A percentile compares a stretch with the other conserved stretches of the same genome.
Conservation (phyloP, 2,113 vertebrate species). For the Zosterops japonicus region DNA sequence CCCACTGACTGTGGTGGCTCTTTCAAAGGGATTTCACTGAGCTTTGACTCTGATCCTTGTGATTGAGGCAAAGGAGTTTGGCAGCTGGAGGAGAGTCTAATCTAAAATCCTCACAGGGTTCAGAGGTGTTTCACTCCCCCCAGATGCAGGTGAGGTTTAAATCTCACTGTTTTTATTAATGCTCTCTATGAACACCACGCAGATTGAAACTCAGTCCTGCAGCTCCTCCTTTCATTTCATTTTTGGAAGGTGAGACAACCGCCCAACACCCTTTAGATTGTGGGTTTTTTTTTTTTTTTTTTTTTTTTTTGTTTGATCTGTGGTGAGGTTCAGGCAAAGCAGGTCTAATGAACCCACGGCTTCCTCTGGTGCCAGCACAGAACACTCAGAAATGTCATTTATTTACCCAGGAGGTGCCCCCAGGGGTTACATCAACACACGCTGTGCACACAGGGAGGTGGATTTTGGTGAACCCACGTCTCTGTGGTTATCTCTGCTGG, state of each 20-base stretch:
- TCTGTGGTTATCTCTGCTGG: background rate
- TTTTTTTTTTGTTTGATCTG: background rate
- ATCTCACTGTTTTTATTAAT: background rate
- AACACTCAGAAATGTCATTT: background rate
- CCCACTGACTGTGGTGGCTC: background rate
- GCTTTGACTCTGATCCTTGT: background rate
- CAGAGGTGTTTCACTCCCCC: background rate
- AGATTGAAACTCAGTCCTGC: background rate
- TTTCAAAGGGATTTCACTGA: background rate
- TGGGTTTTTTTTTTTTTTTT: background rate
- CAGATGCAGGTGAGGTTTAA: background rate
- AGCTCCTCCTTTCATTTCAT: background rate
- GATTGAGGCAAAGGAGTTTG: background rate
- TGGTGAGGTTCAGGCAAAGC: background rate
- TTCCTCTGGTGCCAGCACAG: background rate
- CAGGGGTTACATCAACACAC: background rate
- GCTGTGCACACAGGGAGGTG: background rate
- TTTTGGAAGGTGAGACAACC: background rate
- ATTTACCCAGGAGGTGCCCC: background rate
- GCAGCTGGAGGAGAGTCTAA: background rate
- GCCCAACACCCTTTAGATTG: background rate
- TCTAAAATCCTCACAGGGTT: background rate
- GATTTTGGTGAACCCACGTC: background rate
- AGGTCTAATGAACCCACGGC: background rate
- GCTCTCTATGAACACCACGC: background rate